Evolutionary conservation across 2,888 invertebrate species (phyloP), one percentile per base, ranked within the genome.

Genomic region (Stenodera caucasica): DNA sequence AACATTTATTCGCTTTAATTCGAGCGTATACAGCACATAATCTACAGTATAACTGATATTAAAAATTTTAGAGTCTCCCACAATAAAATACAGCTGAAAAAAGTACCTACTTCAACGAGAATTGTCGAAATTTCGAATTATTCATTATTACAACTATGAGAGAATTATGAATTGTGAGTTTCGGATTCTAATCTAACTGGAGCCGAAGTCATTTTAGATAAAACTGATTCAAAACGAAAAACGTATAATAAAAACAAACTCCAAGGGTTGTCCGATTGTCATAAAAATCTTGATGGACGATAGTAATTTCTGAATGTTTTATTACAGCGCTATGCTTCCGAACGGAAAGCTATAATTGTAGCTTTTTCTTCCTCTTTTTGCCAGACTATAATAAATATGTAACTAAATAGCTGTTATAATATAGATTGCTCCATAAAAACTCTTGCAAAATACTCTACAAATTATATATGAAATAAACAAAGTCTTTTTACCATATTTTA

Each of bases 181-280:
- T n/a, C n/a, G n/a, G n/a, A n/a, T n/a, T n/a, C n/a, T n/a, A n/a
- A n/a, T n/a, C 58, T 45, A 55, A 61, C 49, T 60, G 55, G 55
- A 52, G 37, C 37, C 61, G 61, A 61, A 64, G 61, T 68, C 69
- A 69, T 72, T 70, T 64, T 53, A 61, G 64, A 62, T 66, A 64
- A 67, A 68, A 71, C 71, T 69, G 70, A 70, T 72, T 70, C 69
- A 63, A 67, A 62, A 60, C 64, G 65, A 70, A 70, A 70, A 72
- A 71, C 70, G 69, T 62, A 65, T 65, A 70, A 63, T 73, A 72
- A 74, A 72, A 61, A 45, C 18, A 67, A 45, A 63, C 67, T 59
- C 66, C 63, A 69, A 73, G 73, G 73, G 73, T 70, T 70, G 73
- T 71, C 74, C 72, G 72, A 74, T 74, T 70, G 71, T 71, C 72